Conservation (phyloP, 2,888 invertebrate species). For the Eilema caniola region DNA sequence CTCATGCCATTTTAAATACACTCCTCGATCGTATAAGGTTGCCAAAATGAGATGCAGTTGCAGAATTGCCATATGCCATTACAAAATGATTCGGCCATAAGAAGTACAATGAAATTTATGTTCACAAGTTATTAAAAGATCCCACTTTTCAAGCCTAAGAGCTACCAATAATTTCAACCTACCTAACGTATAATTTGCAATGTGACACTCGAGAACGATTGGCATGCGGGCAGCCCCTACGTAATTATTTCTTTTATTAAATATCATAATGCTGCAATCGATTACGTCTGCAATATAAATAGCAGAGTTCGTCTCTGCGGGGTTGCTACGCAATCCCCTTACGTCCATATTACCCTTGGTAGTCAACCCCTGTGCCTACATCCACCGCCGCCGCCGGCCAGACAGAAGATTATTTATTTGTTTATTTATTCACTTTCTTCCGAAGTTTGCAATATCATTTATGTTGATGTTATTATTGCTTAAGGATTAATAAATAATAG, state of each 20-base stretch:
- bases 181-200: constrained; percentile 2
- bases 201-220: constrained; percentile 11
- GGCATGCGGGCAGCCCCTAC: constrained; percentile 15
- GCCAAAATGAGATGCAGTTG: too few relatives aligned
- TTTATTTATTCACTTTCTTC: constrained; percentile 22
- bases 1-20: too few relatives aligned
- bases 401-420: constrained; percentile 39
- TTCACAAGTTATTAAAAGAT: not conserved
- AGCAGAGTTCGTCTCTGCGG: constrained; percentile 34
- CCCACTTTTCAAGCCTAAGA: not conserved
- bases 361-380: constrained; percentile 27
- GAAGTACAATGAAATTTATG: not conserved
- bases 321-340: constrained; percentile 49
- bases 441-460: not conserved
- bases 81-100: not conserved
- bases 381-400: constrained; percentile 23
- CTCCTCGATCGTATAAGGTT: too few relatives aligned
- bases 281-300: constrained; percentile 44
- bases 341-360: constrained; percentile 18
- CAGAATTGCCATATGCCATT: too few relatives aligned
- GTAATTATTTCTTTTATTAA: constrained; percentile 33
- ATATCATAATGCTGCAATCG: constrained; percentile 40
- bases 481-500: not conserved
- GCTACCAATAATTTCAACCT: not conserved
- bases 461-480: constrained; percentile 13